Base-by-base conservation (phyloP, 2,113 vertebrate genomes). In the Lamprologus sp. region DNA sequence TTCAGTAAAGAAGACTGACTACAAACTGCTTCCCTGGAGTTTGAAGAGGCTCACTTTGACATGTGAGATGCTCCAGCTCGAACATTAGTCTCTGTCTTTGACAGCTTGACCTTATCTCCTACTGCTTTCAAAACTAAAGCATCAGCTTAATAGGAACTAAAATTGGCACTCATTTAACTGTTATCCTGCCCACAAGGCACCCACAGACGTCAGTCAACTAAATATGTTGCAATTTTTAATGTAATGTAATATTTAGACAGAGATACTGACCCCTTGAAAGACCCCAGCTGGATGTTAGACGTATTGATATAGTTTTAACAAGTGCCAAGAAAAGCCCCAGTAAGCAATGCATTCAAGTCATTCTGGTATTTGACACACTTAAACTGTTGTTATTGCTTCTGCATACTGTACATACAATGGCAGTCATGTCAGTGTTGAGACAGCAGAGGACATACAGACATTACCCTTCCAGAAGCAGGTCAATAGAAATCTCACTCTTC, bases 41-140 rank as follows among this genome's bases (percentile, higher is more conserved):
- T 47, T 60, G 26, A 12, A 70, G 90, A 33, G 87, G 92, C 42
- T 95, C 93, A 85, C 96, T 96, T 88, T 95, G 93, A 84, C 79
- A 93, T 81, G 56, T 83, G 86, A 88, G 88, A 77, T 73, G 65
- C 37, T 88, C 31, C 17, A 28, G 60, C 35, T 9, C 15, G 9
- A 58, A 81, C 85, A 92, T 90, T 63, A 56, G 58, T 89, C 83
- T 92, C 70, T 35, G 68, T 4, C 82, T 70, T 9, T 88, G 87
- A 92, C 89, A 94, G 82, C 56, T 60, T 86, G 86, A 56, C 81
- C 86, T 58, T 68, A 51, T 4, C 77, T 56, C 51, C 23, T 40
- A 63, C 82, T 23, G 23, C 77, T 85, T 89, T 90, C 88, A 82
- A 90, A 90, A 86, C 83, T 83, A 56, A 60, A 82, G 53, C 79